Conservation (phyloP, 2,113 vertebrate genomes). For the Cacatua alba region DNA sequence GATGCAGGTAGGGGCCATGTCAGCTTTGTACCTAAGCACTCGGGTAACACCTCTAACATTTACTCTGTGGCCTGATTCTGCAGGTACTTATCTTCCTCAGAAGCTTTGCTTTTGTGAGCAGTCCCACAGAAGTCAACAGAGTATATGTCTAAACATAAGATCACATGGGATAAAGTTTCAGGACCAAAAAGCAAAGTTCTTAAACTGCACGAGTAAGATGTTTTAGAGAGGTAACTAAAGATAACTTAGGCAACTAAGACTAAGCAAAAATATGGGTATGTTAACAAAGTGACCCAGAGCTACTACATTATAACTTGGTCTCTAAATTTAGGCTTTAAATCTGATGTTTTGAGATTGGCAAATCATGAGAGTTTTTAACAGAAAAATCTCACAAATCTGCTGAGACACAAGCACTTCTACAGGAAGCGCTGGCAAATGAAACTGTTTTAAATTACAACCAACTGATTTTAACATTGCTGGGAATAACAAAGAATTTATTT, state of each 20-base stretch:
- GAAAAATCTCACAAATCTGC: neutral
- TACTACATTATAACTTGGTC: neutral
- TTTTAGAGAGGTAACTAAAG: neutral
- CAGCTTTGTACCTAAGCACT: neutral
- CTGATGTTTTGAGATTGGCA: neutral
- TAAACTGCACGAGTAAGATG: neutral
- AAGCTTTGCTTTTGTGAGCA: neutral
- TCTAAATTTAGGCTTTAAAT: neutral
- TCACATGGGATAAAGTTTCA: neutral
- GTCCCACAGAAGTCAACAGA: neutral
- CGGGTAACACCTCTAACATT: neutral
- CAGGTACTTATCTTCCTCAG: neutral
- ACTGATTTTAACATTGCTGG: neutral
- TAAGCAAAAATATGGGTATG: neutral
- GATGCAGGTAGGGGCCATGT: neutral
- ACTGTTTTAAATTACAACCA: neutral
- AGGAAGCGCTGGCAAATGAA: neutral
- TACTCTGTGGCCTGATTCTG: neutral
- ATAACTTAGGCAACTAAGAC: neutral
- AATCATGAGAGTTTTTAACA: neutral
- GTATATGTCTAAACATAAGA: neutral
- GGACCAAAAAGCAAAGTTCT: neutral
- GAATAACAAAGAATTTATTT: neutral
- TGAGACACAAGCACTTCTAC: neutral
- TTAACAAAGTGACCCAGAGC: neutral